These are phyloP conservation scores for Cervus canadensis DNA, from an alignment of 2,113 vertebrate species.

Conservation along the genomic window DNA sequence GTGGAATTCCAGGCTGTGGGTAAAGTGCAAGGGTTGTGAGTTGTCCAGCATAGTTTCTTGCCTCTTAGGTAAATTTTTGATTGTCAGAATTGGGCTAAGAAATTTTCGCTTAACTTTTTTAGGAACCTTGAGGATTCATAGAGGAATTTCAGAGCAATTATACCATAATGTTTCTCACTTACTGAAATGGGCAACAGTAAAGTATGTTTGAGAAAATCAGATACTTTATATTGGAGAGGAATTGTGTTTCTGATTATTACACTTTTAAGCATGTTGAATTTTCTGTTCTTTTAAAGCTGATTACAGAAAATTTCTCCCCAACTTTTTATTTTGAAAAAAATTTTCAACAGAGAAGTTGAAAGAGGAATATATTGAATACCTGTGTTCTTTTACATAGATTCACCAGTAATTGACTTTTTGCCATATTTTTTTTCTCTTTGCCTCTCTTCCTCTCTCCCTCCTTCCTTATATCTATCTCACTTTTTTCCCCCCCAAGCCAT, in stretches of 20 bases:
- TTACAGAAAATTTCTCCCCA: neutral
- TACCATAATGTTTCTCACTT: neutral
- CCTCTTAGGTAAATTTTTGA: neutral
- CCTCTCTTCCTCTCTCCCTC: no score
- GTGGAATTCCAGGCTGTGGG: neutral
- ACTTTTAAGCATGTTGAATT: neutral
- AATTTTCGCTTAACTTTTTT: neutral
- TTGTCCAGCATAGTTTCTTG: slow-evolving; percentile 7
- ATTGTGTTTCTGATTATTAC: neutral
- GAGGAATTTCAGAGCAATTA: neutral
- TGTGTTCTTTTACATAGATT: neutral
- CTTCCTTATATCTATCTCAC: neutral
- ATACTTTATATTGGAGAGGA: neutral
- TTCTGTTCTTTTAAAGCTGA: neutral
- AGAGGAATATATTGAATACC: neutral
- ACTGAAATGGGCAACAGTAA: neutral
- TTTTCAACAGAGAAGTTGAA: neutral
- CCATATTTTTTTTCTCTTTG: neutral
- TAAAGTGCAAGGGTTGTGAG: neutral
- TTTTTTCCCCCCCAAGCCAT: neutral
- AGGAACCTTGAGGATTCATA: neutral
- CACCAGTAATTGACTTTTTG: neutral
- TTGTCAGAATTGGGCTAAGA: neutral
- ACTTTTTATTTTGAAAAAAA: slow-evolving; percentile 13
- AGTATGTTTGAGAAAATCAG: neutral